Evolutionary conservation across 1,140 invertebrate species (phyloP).

Genomic region (Archivesica marissinica): DNA sequence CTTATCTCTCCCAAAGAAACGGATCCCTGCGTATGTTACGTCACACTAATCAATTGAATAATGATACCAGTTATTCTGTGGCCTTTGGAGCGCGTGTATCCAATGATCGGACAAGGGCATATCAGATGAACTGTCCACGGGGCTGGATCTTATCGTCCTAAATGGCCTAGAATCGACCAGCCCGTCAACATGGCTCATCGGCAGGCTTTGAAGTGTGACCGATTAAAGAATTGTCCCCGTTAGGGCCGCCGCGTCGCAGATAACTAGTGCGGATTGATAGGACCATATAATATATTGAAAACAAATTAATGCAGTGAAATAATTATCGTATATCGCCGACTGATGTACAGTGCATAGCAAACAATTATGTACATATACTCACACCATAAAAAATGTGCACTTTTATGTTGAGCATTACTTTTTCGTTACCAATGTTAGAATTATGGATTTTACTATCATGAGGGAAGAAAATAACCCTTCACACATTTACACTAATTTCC

Average conservation of each 20-base stretch:
- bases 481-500: no score
- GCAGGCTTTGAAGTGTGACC: constrained; percentile 55
- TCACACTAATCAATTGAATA: constrained; percentile 22
- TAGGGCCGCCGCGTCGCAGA: not conserved
- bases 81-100: constrained; percentile 24
- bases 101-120: not conserved
- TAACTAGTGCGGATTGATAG: not conserved
- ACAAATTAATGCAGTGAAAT: no score
- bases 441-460: no score
- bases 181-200: constrained; percentile 46
- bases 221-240: constrained; percentile 23
- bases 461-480: no score
- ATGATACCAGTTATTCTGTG: constrained; percentile 13
- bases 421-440: no score
- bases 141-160: constrained; percentile 10
- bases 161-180: constrained; percentile 14
- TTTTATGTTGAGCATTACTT: no score
- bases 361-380: no score
- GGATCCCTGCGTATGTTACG: constrained; percentile 32
- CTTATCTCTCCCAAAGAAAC: constrained; percentile 24
- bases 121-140: constrained; percentile 6
- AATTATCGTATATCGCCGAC: no score
- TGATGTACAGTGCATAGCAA: no score
- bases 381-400: no score
- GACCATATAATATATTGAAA: constrained; percentile 10